These are phyloP conservation scores for Gastrophysa polygoni DNA, from an alignment of 2,888 invertebrate species.

Conservation along the genomic window DNA sequence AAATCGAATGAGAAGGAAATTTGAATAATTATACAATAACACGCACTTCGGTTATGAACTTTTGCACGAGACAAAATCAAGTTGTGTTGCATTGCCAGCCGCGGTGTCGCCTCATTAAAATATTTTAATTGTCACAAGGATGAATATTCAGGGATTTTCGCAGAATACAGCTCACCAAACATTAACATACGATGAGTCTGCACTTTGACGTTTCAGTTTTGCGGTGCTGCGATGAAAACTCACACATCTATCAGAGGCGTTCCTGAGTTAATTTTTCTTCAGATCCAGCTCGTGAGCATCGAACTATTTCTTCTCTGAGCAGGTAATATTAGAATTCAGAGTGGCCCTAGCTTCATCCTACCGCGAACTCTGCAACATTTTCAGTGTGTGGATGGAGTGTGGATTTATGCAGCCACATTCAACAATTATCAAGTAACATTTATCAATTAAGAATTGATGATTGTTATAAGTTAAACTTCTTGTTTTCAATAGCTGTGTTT, in stretches of 20 bases:
- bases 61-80: conserved; percentile 39
- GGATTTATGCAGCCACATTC: too few relatives aligned
- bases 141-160: conserved; percentile 52
- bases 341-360: too few relatives aligned
- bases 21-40: conserved; percentile 54
- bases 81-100: conserved; percentile 43
- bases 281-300: too few relatives aligned
- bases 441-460: too few relatives aligned
- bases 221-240: conserved; percentile 17
- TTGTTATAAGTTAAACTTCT: too few relatives aligned
- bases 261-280: too few relatives aligned
- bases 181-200: conserved; percentile 34
- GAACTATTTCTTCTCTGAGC: too few relatives aligned
- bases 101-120: conserved; percentile 53
- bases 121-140: conserved; percentile 56
- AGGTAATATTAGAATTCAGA: too few relatives aligned
- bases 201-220: conserved; percentile 25
- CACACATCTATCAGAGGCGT: conserved; percentile 29
- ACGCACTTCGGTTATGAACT: conserved; percentile 48
- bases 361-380: too few relatives aligned
- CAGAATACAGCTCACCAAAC: conserved; percentile 29
- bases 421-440: too few relatives aligned
- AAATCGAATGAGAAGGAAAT: conserved; percentile 41
- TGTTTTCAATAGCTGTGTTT: too few relatives aligned
- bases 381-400: too few relatives aligned